Evolutionary conservation across 2,888 invertebrate genomes (phyloP), one percentile per base, ranked within the genome.

Genomic region (Amphimallon solstitiale): DNA sequence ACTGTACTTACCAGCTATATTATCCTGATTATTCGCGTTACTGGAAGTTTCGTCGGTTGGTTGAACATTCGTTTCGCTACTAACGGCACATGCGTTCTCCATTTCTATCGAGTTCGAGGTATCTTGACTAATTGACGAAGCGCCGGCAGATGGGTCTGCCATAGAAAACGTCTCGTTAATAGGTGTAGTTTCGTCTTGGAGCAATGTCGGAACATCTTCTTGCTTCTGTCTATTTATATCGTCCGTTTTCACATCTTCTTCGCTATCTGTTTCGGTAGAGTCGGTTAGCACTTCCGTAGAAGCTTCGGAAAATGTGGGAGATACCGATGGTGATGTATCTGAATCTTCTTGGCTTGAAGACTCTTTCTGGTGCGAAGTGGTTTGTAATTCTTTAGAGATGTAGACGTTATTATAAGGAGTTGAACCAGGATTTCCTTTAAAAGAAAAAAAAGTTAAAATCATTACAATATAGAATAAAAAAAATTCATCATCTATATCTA

Each of bases 351-450:
- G 51, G 9, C 37, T 46, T 0, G 56, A 61, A 12, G 43, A 35
- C n/a, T 56, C 52, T 14, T 61, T 72, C 43, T 69, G 52, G 5
- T 38, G 49, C 29, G 45, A 29, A 29, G 17, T 23, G 3, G 56
- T 59, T 65, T 60, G 52, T 9, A 78, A 70, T 59, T 77, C 78
- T 66, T 80, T 75, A 23, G 76, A 76, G 19, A 79, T 73, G 70
- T 81, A 83, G 7, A 80, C 75, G 66, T 83, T 83, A 71, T 82
- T 82, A 74, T 81, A 83, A 0, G 83, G 83, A 0, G 83, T 83
- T 2, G 82, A 82, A 61, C 83, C 83, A 6, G 83, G 83, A 38
- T 77, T 77, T 34, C 82, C 81, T 72, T 3, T 29, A 7, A 29
- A 6, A 63, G 65, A 43, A 29, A 29, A 29, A 5, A 29, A 29